phyloP scores from a whole-genome alignment of 37 sponge, comb jelly and placozoan genomes.

The Haliclona indistincta region DNA sequence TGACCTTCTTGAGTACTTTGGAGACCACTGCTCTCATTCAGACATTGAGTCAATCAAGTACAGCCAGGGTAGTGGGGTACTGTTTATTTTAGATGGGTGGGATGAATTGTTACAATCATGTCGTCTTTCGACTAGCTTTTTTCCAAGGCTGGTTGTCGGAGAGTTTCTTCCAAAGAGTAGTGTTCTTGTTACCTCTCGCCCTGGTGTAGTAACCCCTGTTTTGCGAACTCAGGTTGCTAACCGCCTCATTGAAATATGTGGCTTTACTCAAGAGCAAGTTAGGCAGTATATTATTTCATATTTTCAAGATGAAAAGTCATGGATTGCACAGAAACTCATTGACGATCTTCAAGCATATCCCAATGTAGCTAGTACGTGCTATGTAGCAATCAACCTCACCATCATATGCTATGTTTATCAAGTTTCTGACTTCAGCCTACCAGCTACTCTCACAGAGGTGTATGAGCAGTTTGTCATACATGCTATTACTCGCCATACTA shows the following conservation, averaged over 20 bases:
- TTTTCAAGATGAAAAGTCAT: background rate
- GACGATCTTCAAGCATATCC: slow-evolving; percentile 17
- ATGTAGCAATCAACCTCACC: slow-evolving; percentile 31
- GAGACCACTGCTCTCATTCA: background rate
- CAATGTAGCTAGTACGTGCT: slow-evolving; percentile 18
- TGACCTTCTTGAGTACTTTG: slow-evolving; percentile 17
- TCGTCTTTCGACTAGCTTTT: slow-evolving; percentile 9
- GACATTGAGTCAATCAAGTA: background rate
- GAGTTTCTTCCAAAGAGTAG: slow-evolving; percentile 10
- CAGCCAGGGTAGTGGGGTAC: slow-evolving; percentile 1
- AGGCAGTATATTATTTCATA: slow-evolving; percentile 22
- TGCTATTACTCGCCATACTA: slow-evolving; percentile 15
- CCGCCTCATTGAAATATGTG: slow-evolving; percentile 17
- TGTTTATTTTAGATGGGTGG: slow-evolving; percentile 40
- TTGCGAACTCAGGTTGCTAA: background rate
- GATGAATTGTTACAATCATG: slow-evolving; percentile 22
- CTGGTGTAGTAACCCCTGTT: background rate
- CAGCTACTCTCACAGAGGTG: slow-evolving; percentile 31
- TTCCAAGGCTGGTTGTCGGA: slow-evolving; percentile 9
- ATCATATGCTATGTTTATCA: slow-evolving; percentile 31
- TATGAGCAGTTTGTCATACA: slow-evolving; percentile 24
- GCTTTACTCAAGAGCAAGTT: slow-evolving; percentile 32
- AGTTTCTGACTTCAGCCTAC: slow-evolving; percentile 2
- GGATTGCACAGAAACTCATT: background rate
- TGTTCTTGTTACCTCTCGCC: slow-evolving; percentile 23